Percentiles rank a stretch among this genome's conserved stretches.
phyloP scores from a whole-genome alignment of 92 coral and sea anemone species.

The Metridium senile region DNA sequence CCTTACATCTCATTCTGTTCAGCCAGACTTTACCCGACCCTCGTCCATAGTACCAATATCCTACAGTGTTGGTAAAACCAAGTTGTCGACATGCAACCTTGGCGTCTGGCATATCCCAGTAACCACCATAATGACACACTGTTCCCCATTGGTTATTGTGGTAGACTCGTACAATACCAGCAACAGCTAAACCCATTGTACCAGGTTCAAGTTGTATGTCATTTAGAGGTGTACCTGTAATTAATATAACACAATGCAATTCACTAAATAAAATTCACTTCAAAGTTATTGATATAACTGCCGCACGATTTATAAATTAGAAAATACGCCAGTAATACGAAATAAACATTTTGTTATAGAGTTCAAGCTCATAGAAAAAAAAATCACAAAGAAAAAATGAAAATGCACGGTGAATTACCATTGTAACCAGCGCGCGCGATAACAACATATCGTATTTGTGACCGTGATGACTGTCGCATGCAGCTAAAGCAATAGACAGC shows the following conservation, averaged over 20 bases:
- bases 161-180: background rate
- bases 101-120: constrained; percentile 1
- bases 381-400: too few relatives aligned
- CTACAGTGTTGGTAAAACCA: background rate
- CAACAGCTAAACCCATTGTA: background rate
- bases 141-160: constrained; percentile 4
- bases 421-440: too few relatives aligned
- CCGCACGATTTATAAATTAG: too few relatives aligned
- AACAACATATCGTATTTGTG: too few relatives aligned
- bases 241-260: background rate
- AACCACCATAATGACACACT: constrained; percentile 8
- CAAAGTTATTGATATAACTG: too few relatives aligned
- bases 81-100: constrained; percentile 1
- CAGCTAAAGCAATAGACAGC: too few relatives aligned
- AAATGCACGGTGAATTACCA: too few relatives aligned
- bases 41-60: background rate
- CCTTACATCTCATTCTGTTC: background rate
- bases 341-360: too few relatives aligned
- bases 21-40: background rate
- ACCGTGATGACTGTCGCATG: too few relatives aligned
- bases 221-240: background rate
- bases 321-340: too few relatives aligned
- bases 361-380: too few relatives aligned
- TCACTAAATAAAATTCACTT: constrained; percentile 1
- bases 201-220: background rate